These are phyloP conservation scores for Sesamia inferens DNA, from an alignment of 2,888 invertebrate species.

Conservation along the genomic window DNA sequence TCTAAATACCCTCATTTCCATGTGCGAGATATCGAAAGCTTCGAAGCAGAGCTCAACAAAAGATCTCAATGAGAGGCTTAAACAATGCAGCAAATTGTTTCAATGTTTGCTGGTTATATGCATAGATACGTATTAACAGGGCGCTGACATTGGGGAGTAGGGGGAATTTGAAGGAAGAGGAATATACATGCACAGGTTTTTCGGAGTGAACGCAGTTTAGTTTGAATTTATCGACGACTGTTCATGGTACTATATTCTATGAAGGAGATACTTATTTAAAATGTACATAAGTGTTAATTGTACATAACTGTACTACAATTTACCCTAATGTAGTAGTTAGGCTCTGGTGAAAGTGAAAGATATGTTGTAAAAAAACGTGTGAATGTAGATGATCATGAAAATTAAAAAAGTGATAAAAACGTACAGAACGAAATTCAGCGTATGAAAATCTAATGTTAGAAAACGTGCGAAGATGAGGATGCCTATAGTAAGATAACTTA, in stretches of 20 bases:
- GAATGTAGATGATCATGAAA: background rate
- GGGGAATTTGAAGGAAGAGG: constrained; percentile 10
- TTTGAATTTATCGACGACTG: background rate
- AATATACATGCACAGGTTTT: background rate
- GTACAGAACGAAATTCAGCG: background rate
- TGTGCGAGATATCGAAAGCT: constrained; percentile 40
- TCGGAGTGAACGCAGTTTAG: constrained; percentile 3
- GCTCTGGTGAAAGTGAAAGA: background rate
- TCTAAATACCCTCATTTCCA: constrained; percentile 29
- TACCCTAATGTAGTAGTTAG: too few relatives aligned
- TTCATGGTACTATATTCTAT: background rate
- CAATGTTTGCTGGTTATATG: constrained; percentile 43
- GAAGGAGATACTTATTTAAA: background rate
- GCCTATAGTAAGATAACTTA: background rate
- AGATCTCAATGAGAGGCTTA: constrained; percentile 41
- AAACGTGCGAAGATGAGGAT: background rate
- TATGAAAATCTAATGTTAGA: background rate
- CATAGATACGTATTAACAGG: constrained; percentile 22
- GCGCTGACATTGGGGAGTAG: constrained; percentile 14
- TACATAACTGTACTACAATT: too few relatives aligned
- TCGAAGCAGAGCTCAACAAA: constrained; percentile 48
- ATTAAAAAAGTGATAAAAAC: background rate
- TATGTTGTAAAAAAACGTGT: background rate
- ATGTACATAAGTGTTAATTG: too few relatives aligned
- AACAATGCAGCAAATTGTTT: constrained; percentile 61